Conservation (phyloP, 1,140 invertebrate genomes). For the Lepidurus arcticus region DNA sequence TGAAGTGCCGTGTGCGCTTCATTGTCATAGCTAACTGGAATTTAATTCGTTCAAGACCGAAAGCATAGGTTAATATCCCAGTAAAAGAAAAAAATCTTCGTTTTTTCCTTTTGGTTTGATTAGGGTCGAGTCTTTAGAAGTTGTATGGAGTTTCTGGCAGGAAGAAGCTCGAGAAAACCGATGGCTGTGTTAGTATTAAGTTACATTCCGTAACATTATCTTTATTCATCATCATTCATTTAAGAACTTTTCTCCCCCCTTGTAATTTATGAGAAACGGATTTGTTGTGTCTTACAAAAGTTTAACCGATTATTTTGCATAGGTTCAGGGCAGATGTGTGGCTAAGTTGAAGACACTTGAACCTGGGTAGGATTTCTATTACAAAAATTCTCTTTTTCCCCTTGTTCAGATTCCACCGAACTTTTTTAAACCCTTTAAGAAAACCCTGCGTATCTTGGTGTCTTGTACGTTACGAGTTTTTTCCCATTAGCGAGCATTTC, state of each 20-base stretch:
- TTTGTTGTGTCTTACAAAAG: background rate
- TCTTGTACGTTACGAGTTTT: constrained; percentile 3
- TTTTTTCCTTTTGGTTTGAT: background rate
- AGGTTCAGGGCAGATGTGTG: background rate
- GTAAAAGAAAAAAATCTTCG: background rate
- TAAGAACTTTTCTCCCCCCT: background rate
- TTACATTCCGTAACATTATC: constrained; percentile 12
- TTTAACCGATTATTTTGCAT: background rate
- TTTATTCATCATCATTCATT: background rate
- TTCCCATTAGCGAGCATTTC: background rate
- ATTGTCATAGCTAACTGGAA: background rate
- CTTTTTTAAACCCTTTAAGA: background rate
- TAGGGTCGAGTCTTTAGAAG: background rate
- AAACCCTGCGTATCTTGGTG: background rate
- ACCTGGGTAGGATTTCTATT: no score
- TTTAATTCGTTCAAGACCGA: background rate
- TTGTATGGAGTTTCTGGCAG: background rate
- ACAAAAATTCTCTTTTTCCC: no score
- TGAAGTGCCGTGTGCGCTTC: background rate
- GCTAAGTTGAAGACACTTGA: no score
- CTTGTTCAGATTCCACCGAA: background rate
- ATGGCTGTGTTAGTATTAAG: constrained; percentile 19
- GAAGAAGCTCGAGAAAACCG: background rate
- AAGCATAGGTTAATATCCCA: background rate
- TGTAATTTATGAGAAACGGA: background rate